These are phyloP conservation scores for Etheostoma spectabile DNA, from an alignment of 2,113 vertebrate genomes.

Conservation along the genomic window DNA sequence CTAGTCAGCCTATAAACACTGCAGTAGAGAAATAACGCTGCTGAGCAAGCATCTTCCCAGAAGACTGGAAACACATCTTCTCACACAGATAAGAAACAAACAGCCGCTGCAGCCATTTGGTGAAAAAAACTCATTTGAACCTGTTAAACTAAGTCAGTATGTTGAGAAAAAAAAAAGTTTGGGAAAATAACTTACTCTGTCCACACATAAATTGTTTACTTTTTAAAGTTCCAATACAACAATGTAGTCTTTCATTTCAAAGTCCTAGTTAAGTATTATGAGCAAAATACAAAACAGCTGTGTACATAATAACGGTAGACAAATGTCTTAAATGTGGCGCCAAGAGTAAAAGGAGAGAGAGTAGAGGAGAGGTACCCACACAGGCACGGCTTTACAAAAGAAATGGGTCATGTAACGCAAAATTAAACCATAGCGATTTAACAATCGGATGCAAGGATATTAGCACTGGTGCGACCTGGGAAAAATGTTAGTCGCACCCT, in stretches of 20 bases:
- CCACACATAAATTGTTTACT: not conserved
- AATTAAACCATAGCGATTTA: no score
- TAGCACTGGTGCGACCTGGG: no score
- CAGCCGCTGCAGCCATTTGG: not conserved
- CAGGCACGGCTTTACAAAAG: no score
- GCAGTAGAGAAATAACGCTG: conserved; percentile 13
- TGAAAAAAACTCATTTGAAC: not conserved
- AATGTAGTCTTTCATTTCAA: not conserved
- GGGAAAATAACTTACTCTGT: not conserved
- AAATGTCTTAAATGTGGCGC: no score
- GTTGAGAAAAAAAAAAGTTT: not conserved
- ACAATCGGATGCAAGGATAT: no score
- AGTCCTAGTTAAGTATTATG: no score
- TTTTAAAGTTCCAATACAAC: not conserved
- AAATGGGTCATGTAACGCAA: no score
- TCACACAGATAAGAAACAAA: conserved; percentile 40
- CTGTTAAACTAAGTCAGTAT: conserved; percentile 14
- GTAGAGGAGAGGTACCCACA: no score
- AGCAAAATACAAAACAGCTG: no score
- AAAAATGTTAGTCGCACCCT: no score
- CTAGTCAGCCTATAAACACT: conserved; percentile 15
- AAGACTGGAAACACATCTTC: conserved; percentile 29
- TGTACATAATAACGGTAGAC: no score
- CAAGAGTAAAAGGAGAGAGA: no score
- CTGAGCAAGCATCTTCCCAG: conserved; percentile 44